Conservation (phyloP, 2,113 vertebrate genomes). For the Heloderma charlesbogerti region DNA sequence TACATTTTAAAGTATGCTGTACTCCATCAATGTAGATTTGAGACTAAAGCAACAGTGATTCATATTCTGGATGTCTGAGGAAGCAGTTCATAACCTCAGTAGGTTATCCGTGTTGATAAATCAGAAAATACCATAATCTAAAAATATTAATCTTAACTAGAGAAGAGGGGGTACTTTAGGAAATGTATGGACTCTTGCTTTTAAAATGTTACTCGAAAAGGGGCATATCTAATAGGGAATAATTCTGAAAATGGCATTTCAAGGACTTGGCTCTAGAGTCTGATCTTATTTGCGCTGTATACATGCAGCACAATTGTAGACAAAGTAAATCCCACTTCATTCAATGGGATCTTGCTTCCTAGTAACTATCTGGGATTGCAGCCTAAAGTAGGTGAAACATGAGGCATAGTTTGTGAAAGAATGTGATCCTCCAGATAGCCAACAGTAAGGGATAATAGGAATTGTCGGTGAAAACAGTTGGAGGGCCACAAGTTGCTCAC, state of each 20-base stretch:
- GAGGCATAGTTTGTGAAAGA: too few species aligned
- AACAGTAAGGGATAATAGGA: too few species aligned
- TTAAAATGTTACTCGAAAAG: not conserved
- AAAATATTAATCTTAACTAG: too few species aligned
- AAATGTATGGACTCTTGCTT: not conserved
- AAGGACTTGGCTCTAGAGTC: not conserved
- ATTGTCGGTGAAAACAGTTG: too few species aligned
- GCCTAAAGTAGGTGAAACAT: too few species aligned
- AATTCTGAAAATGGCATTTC: not conserved
- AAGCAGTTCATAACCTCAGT: not conserved
- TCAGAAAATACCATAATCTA: not conserved
- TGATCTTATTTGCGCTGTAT: not conserved
- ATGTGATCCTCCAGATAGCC: too few species aligned
- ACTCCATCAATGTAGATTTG: not conserved
- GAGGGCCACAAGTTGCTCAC: too few species aligned
- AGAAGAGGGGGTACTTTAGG: not conserved
- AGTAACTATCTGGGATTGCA: too few species aligned
- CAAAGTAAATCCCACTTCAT: not conserved
- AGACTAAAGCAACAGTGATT: not conserved
- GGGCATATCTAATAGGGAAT: not conserved
- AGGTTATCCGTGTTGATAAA: not conserved
- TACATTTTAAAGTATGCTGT: not conserved
- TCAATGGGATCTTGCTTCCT: too few species aligned
- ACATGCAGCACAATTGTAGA: too few species aligned
- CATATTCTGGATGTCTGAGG: not conserved